phyloP scores from a whole-genome alignment of 2,888 invertebrate species.

The Leucoptera coffeella region DNA sequence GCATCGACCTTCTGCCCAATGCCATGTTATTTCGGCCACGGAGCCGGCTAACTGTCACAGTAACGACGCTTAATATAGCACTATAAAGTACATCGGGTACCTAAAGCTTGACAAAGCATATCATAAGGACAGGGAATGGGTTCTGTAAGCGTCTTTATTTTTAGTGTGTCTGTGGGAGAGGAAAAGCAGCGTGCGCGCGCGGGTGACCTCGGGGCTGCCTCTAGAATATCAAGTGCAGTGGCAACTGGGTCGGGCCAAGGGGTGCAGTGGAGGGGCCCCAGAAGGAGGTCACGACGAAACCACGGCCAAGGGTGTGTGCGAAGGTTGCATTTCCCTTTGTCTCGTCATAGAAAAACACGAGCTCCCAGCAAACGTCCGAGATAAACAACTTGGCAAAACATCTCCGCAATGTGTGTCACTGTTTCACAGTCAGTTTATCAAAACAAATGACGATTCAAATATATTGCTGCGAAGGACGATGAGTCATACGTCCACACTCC shows the following conservation, averaged over 20 bases:
- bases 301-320: slow-evolving; percentile 47
- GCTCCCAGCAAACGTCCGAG: not conserved
- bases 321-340: slow-evolving; percentile 37
- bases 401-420: too few species aligned
- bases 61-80: too few species aligned
- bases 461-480: too few species aligned
- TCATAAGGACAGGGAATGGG: too few species aligned
- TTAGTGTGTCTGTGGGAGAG: too few species aligned
- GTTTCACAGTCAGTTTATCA: too few species aligned
- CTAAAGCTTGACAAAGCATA: too few species aligned
- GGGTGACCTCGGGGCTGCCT: not conserved
- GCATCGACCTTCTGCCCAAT: slow-evolving; percentile 46
- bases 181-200: slow-evolving; percentile 3
- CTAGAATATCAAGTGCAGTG: slow-evolving; percentile 30
- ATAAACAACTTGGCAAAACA: too few species aligned
- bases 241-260: slow-evolving; percentile 35
- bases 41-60: slow-evolving; percentile 9
- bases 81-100: too few species aligned
- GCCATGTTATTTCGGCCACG: slow-evolving; percentile 32
- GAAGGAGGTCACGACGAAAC: slow-evolving; percentile 39
- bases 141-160: too few species aligned
- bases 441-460: too few species aligned
- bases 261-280: slow-evolving; percentile 10
- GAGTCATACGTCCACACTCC: too few species aligned
- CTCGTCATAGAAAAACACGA: slow-evolving; percentile 10